Evolutionary conservation across 2,888 invertebrate species (phyloP).

Genomic region (Panzeria rudis): DNA sequence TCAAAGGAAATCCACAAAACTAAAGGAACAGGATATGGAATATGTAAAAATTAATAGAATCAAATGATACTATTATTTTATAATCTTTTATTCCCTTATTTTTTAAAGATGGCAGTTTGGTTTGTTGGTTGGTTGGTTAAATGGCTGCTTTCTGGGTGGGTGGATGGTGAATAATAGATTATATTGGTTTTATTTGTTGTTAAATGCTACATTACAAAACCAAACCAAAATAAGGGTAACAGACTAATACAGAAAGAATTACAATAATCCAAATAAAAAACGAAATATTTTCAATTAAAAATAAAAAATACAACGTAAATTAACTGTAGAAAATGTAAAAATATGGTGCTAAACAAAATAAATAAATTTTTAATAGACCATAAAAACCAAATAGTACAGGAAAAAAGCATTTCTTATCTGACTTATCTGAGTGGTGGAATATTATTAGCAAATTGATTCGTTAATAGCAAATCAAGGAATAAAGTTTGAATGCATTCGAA

Average conservation of each 20-base stretch:
- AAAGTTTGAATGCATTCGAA: conserved; percentile 30
- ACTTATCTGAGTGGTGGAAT: conserved; percentile 39
- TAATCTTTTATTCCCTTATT: conserved; percentile 14
- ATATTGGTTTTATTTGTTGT: conserved; percentile 60
- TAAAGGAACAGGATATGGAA: conserved; percentile 21
- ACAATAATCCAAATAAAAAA: conserved; percentile 62
- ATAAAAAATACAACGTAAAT: conserved; percentile 37
- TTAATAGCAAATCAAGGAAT: conserved; percentile 52
- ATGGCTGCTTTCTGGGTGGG: conserved; percentile 31
- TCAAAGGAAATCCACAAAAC: conserved; percentile 3
- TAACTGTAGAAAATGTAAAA: conserved; percentile 41
- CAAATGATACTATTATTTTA: conserved; percentile 14
- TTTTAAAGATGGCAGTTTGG: conserved; percentile 9
- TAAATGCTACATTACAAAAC: conserved; percentile 72
- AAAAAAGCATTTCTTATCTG: conserved; percentile 56
- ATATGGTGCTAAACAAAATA: conserved; percentile 63
- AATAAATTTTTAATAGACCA: conserved; percentile 27
- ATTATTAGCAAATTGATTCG: conserved; percentile 50
- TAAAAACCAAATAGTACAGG: neutral
- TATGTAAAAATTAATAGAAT: conserved; percentile 26
- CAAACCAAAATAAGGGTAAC: conserved; percentile 74
- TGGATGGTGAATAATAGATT: conserved; percentile 65
- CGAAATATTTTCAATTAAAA: conserved; percentile 36
- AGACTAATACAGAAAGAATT: conserved; percentile 73
- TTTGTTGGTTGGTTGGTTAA: conserved; percentile 26